A percentile compares a stretch with the other conserved stretches of the same genome.
phyloP scores from a whole-genome alignment of 2,888 invertebrate species.

The Rhingia rostrata region DNA sequence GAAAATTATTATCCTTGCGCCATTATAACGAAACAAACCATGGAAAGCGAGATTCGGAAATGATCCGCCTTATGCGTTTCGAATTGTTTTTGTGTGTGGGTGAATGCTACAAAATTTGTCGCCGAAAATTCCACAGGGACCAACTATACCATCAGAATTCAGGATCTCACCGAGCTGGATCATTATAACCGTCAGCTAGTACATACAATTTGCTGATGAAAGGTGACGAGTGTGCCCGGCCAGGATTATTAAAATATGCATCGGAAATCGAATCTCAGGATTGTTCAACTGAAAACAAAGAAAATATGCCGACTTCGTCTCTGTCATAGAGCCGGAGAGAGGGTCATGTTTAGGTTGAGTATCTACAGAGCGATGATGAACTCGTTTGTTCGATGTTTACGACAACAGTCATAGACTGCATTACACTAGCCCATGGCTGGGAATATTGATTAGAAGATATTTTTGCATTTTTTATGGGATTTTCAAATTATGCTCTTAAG shows the following conservation, averaged over 20 bases:
- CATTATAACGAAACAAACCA: conserved; percentile 15
- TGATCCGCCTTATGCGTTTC: conserved; percentile 50
- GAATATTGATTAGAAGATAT: conserved; percentile 30
- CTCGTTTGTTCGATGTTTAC: conserved; percentile 15
- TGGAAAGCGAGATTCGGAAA: not conserved
- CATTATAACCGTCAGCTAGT: conserved; percentile 9
- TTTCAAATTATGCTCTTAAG: conserved; percentile 22
- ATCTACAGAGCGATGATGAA: conserved; percentile 17
- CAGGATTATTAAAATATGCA: conserved; percentile 70
- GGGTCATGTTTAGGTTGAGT: not conserved
- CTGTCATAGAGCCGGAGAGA: conserved; percentile 9
- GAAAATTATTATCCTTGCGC: conserved; percentile 48
- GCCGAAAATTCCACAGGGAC: conserved; percentile 70
- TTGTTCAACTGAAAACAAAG: conserved; percentile 46
- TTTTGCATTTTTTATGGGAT: conserved; percentile 68
- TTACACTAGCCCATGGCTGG: conserved; percentile 40
- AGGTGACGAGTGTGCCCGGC: not conserved
- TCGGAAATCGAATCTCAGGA: conserved; percentile 58
- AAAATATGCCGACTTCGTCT: conserved; percentile 57
- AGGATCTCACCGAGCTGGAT: conserved; percentile 27
- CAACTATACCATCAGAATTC: conserved; percentile 50
- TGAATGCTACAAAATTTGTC: conserved; percentile 43
- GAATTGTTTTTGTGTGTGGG: conserved; percentile 11
- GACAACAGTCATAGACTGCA: conserved; percentile 30
- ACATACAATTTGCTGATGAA: not conserved